These are phyloP conservation scores for Malachius bipustulatus DNA, from an alignment of 2,888 invertebrate species.

Conservation along the genomic window DNA sequence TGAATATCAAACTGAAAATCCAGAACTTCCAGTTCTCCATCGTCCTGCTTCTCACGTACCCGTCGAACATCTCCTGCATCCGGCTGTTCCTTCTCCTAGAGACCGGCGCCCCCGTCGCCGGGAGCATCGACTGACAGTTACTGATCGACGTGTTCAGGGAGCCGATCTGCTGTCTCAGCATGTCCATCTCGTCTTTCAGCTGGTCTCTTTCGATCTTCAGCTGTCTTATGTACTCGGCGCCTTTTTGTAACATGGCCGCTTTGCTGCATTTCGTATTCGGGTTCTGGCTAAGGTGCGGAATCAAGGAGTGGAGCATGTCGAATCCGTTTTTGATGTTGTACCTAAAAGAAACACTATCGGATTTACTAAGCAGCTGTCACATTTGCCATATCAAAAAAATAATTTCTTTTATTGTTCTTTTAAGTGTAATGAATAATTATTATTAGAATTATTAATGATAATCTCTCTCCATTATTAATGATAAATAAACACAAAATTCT, in stretches of 20 bases:
- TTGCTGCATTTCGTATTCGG: constrained; percentile 89
- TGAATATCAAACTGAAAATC: constrained; percentile 90
- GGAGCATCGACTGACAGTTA: constrained; percentile 86
- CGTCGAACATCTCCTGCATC: constrained; percentile 87
- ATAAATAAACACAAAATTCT: too few species aligned
- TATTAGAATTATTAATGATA: too few species aligned
- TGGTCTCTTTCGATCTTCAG: constrained; percentile 73
- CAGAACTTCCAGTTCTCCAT: constrained; percentile 95
- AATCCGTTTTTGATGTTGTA: constrained; percentile 96
- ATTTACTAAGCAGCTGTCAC: too few species aligned
- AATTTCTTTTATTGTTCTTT: too few species aligned
- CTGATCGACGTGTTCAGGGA: constrained; percentile 84
- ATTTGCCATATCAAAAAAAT: too few species aligned
- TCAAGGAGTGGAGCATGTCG: constrained; percentile 82
- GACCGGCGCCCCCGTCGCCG: constrained; percentile 91
- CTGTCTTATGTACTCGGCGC: constrained; percentile 89
- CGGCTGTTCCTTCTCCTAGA: constrained; percentile 80
- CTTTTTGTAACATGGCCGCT: constrained; percentile 93
- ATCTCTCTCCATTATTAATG: too few species aligned
- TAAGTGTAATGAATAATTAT: too few species aligned
- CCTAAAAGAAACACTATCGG: too few species aligned
- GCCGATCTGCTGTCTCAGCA: constrained; percentile 78
- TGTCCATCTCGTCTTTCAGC: constrained; percentile 83
- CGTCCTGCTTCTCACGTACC: constrained; percentile 77
- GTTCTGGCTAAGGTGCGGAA: constrained; percentile 83